phyloP scores from a whole-genome alignment of 92 coral and sea anemone species.

The Scolanthus callimorphus region DNA sequence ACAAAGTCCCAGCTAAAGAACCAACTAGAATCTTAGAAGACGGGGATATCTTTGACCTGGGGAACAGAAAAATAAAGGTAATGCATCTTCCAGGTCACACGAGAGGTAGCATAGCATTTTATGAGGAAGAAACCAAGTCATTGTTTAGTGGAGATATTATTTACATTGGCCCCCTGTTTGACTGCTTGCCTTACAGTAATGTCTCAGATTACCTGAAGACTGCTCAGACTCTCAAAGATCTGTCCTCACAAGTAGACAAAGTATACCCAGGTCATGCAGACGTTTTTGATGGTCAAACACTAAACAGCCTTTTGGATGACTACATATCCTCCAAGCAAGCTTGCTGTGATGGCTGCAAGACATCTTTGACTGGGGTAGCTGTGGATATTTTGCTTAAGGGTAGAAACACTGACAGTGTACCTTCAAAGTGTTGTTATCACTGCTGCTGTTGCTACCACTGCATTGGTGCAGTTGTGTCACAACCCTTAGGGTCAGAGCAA shows the following conservation, averaged over 20 bases:
- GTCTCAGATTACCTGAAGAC: conserved; percentile 28
- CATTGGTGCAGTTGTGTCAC: no score
- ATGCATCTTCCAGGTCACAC: conserved; percentile 63
- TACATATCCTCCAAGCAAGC: conserved; percentile 23
- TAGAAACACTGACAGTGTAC: background rate
- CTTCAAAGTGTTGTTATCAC: background rate
- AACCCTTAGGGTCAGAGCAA: no score
- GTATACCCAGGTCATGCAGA: conserved; percentile 50
- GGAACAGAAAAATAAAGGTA: conserved; percentile 41
- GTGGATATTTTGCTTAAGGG: background rate
- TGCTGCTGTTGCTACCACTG: background rate
- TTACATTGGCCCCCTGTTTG: conserved; percentile 34
- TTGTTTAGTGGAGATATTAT: conserved; percentile 44
- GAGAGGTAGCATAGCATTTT: conserved; percentile 48
- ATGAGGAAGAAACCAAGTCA: conserved; percentile 34
- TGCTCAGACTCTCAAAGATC: conserved; percentile 36
- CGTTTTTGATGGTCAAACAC: conserved; percentile 33
- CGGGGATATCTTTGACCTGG: conserved; percentile 50
- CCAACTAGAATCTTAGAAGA: conserved; percentile 35
- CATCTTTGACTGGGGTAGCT: background rate
- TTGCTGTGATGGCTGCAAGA: conserved; percentile 7
- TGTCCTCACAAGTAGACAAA: conserved; percentile 23
- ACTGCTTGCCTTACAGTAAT: conserved; percentile 47
- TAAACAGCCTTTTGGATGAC: conserved; percentile 26
- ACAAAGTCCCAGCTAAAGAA: conserved; percentile 31